Percentiles rank a stretch among this genome's conserved stretches.
Conservation (phyloP, 2,888 invertebrate species). For the Cepaea hortensis region DNA sequence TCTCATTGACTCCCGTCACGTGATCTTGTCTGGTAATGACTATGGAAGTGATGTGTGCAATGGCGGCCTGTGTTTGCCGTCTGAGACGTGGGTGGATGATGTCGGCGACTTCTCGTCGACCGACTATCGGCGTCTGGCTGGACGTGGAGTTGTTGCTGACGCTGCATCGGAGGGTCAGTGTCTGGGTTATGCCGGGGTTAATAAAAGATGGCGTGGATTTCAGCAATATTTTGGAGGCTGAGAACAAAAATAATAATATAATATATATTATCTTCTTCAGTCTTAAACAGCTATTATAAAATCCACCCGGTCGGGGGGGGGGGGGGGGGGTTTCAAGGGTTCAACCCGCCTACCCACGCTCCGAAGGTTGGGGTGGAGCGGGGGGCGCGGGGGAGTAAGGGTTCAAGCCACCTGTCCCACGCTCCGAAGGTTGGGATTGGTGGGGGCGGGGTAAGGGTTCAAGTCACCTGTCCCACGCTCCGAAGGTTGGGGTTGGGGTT, state of each 20-base stretch:
- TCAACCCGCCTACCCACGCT: no score
- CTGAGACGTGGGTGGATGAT: background rate
- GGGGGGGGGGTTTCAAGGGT: no score
- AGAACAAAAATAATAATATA: background rate
- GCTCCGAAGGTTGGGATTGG: no score
- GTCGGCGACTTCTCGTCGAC: background rate
- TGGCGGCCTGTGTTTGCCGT: background rate
- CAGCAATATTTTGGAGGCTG: background rate
- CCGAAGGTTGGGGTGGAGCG: no score
- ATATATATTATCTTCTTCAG: no score
- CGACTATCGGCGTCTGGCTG: background rate
- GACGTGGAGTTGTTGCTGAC: background rate
- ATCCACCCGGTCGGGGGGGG: background rate
- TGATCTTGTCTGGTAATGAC: background rate
- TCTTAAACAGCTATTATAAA: background rate
- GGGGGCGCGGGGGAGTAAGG: no score
- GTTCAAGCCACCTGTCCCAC: no score
- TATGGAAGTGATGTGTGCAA: background rate
- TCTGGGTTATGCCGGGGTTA: background rate
- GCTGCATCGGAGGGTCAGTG: conserved; percentile 3
- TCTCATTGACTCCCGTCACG: background rate
- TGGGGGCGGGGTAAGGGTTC: no score
- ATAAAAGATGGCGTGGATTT: background rate
- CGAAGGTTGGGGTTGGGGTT: no score
- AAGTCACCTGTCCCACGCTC: no score